Conservation (phyloP, 2,113 vertebrate species). For the Stictonetta naevosa region DNA sequence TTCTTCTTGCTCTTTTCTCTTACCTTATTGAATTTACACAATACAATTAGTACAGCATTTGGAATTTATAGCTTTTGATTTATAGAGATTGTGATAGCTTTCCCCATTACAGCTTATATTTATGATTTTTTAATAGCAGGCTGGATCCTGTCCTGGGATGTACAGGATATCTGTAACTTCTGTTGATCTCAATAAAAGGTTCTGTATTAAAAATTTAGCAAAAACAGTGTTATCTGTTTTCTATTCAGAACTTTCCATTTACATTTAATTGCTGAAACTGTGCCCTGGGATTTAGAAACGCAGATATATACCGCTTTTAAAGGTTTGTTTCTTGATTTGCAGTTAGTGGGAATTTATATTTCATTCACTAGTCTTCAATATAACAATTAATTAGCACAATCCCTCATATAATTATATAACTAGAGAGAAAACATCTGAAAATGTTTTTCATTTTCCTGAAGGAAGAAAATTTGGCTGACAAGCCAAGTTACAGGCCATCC, state of each 20-base stretch:
- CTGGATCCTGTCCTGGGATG: neutral
- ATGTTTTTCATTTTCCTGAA: neutral
- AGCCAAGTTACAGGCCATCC: neutral
- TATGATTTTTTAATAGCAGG: slow-evolving; percentile 1
- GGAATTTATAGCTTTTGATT: slow-evolving; percentile 22
- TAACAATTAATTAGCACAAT: neutral
- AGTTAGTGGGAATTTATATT: neutral
- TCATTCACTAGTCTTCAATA: neutral
- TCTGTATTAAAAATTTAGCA: neutral
- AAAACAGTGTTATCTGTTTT: neutral
- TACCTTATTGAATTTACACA: slow-evolving; percentile 34
- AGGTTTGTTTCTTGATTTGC: neutral
- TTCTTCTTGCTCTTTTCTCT: slow-evolving; percentile 5
- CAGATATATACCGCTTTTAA: neutral
- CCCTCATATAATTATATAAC: neutral
- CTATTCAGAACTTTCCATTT: neutral
- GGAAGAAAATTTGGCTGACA: neutral
- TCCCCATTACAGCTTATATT: neutral
- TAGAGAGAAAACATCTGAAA: neutral
- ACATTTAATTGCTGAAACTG: neutral
- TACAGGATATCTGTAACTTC: neutral
- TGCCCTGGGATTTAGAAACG: neutral
- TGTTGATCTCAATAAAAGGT: neutral
- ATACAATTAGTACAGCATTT: slow-evolving; percentile 20
- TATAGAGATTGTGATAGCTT: neutral